Base-by-base conservation (phyloP, 2,113 vertebrate species). In the Callipepla squamata region DNA sequence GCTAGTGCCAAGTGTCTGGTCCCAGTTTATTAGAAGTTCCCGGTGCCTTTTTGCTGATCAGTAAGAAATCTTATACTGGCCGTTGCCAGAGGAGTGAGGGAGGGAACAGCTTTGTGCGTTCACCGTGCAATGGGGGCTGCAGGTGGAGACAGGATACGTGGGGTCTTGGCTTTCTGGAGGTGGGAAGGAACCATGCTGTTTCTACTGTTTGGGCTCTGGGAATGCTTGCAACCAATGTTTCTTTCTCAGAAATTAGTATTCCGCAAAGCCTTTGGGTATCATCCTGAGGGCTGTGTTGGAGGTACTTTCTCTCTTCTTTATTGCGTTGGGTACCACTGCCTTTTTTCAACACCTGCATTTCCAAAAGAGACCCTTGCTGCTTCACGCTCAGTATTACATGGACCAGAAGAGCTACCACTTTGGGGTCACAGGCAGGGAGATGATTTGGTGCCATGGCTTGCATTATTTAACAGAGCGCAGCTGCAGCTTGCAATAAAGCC, bases 131-230 rank as follows among this genome's bases (percentile, higher is more conserved):
- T 16, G 15, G 23, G 36, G 36, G 18, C 36, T 62, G 15, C 36
- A 62, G 25, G 36, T 40, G 23, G 55, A 57, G 18, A n/a, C 32
- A n/a, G 55, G 55, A n/a, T 17, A 20, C 20, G 55, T n/a, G 89
- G 95, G 34, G 81, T 88, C 93, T 77, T 76, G 89, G 45, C 42
- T 85, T 89, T 79, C 51, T 92, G 84, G 84, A 74, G 61, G 70
- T 82, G 89, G 26, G 30, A 42, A 66, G 30, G 42, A 36, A 66
- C 51, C 10, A 53, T 51, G 68, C 21, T 67, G 12, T 55, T 20
- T 38, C 38, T 77, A 57, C 88, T 74, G 89, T 58, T 82, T 77
- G 88, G 88, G 80, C 80, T 87, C 92, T 89, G 72, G 68, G 92
- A 38, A 80, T 25, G 34, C 74, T 90, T 79, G 36, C 25, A 87